Evolutionary conservation across 2,888 invertebrate species (phyloP), one percentile per base, ranked within the genome.

Genomic region (Nysson spinosus): DNA sequence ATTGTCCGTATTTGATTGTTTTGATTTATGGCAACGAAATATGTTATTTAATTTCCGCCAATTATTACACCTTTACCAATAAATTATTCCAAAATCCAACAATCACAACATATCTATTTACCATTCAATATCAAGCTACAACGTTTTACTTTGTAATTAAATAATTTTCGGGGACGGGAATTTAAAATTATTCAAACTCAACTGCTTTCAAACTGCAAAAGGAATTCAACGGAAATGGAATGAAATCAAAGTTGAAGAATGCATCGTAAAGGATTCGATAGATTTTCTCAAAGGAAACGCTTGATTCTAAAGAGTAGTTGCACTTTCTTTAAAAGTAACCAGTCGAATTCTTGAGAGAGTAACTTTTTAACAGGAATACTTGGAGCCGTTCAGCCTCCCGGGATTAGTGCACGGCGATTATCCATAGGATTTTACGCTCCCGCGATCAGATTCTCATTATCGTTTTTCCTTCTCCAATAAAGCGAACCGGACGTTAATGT

Each of bases 341-440:
- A 17, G 16, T 12, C 16, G 3, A 17, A 17, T 26, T 26, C 37
- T 7, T 16, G 14, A 26, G 20, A 12, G 37, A 6, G 12, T 11
- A 4, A 7, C 17, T 20, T 42, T 42, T 42, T 20, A 22, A 11
- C 22, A 7, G 16, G 14, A 20, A 12, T 22, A 19, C 34, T 16
- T 9, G 11, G 34, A 9, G 11, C 5, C 11, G 7, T 7, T 43
- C 24, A 4, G 7, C 28, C 32, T 16, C 26, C 11, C 16, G 12
- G 35, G 35, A 43, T 52, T 43, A 50, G 39, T 14, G 39, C 4
- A 19, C 12, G 19, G 19, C n/a, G 16, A 19, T 39, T 30, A 24
- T 39, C 19, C 39, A 19, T 50, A 37, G 28, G 20, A 26, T 20
- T 50, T 51, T 51, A 51, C 24, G 24, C 32, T 16, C 14, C 20